These are phyloP conservation scores for Sula dactylatra DNA, from an alignment of 2,113 vertebrate genomes.

Conservation along the genomic window DNA sequence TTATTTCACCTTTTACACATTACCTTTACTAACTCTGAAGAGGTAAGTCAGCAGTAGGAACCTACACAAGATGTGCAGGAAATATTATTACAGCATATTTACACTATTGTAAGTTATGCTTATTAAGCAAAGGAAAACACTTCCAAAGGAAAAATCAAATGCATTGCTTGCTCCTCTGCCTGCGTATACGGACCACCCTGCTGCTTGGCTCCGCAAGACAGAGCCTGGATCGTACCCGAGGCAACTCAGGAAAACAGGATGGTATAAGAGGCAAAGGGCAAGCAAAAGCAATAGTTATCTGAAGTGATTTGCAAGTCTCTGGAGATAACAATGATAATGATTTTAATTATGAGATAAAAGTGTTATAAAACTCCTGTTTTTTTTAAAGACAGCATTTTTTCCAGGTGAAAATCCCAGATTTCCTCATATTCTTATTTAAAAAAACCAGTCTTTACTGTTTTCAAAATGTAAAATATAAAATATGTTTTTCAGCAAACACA, in stretches of 20 bases:
- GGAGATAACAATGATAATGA: neutral
- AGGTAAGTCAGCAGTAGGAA: neutral
- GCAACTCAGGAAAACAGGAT: neutral
- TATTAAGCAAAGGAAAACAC: neutral
- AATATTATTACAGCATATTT: neutral
- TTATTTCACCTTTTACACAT: neutral
- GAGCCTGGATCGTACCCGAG: neutral
- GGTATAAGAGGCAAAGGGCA: neutral
- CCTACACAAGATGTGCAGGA: neutral
- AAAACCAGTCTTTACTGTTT: neutral
- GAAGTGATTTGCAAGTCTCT: neutral
- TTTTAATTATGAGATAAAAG: neutral
- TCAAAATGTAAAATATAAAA: neutral
- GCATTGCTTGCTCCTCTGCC: neutral
- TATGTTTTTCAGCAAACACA: neutral
- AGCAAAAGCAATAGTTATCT: neutral
- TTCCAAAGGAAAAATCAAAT: neutral
- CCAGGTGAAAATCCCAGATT: neutral
- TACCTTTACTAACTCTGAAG: neutral
- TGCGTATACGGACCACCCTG: neutral
- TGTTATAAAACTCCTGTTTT: neutral
- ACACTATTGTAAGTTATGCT: neutral
- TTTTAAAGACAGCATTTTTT: neutral
- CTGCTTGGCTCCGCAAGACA: neutral
- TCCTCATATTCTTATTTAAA: too few relatives aligned